A percentile compares a stretch with the other conserved stretches of the same genome.
phyloP scores from a whole-genome alignment of 2,113 vertebrate species.

The Caloenas nicobarica region DNA sequence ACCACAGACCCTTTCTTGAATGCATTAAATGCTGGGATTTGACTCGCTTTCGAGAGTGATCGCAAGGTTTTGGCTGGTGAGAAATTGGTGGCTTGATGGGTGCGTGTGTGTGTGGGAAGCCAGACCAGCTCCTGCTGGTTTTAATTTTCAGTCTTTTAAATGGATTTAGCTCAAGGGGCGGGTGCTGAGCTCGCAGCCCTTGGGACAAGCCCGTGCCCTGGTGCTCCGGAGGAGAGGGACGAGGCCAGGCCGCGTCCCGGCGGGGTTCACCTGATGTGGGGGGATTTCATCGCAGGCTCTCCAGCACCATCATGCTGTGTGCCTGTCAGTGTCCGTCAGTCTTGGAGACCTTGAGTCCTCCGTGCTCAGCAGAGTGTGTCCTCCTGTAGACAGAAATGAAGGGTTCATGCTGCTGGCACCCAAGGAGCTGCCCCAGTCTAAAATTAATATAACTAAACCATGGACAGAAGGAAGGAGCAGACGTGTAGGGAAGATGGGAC shows the following conservation, averaged over 20 bases:
- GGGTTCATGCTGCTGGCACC: neutral
- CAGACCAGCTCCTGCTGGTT: neutral
- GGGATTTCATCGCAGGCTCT: accelerated
- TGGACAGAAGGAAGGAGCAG: neutral
- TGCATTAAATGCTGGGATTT: neutral
- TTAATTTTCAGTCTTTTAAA: neutral
- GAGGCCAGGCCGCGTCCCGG: accelerated
- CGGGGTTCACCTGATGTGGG: accelerated
- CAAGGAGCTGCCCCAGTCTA: accelerated
- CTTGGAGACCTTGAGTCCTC: neutral
- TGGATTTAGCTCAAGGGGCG: neutral
- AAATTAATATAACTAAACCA: neutral
- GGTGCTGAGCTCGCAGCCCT: neutral
- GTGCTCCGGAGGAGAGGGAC: neutral
- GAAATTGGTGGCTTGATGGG: neutral
- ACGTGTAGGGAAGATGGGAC: accelerated
- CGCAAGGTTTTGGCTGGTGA: neutral
- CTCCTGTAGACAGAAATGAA: neutral
- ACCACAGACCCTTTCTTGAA: neutral
- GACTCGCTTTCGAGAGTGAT: neutral
- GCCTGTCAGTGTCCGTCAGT: accelerated
- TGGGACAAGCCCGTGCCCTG: accelerated
- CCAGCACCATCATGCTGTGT: accelerated
- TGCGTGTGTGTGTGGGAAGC: accelerated
- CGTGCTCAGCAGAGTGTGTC: neutral